phyloP scores from a whole-genome alignment of 1,140 invertebrate species.

The Lucilia cuprina region DNA sequence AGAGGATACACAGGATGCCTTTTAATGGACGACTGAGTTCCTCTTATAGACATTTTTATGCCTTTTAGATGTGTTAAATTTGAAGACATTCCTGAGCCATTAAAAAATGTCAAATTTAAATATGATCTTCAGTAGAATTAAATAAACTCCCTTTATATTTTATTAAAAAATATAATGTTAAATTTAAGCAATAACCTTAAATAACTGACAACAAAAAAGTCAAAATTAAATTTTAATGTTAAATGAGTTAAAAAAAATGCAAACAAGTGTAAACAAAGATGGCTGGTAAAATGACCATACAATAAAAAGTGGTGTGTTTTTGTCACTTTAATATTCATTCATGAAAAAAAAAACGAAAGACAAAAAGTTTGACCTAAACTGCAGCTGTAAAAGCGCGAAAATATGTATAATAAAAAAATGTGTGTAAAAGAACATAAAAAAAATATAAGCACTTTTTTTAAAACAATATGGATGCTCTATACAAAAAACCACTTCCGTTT shows the following conservation, averaged over 20 bases:
- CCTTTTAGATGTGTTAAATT: too few species aligned
- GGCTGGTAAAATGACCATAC: neutral
- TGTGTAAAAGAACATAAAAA: neutral
- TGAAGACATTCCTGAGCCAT: too few species aligned
- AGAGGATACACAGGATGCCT: too few species aligned
- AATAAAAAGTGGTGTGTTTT: neutral
- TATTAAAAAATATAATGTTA: neutral
- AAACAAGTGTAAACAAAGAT: neutral
- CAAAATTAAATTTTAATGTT: neutral
- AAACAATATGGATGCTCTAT: neutral
- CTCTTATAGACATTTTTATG: too few species aligned
- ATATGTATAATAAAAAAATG: neutral
- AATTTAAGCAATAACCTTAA: neutral
- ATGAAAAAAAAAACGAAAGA: neutral
- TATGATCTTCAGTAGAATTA: too few species aligned
- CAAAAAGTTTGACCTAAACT: neutral
- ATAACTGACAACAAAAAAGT: too few species aligned
- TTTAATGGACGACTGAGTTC: too few species aligned
- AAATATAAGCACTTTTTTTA: neutral
- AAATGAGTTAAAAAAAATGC: neutral
- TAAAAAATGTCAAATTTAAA: too few species aligned
- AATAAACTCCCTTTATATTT: too few species aligned
- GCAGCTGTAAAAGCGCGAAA: neutral
- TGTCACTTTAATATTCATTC: too few species aligned
- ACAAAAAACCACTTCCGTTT: neutral